Percentiles rank a stretch among this genome's conserved stretches.
These are phyloP conservation scores for Xiphophorus couchianus DNA, from an alignment of 2,113 vertebrate genomes.

Conservation along the genomic window DNA sequence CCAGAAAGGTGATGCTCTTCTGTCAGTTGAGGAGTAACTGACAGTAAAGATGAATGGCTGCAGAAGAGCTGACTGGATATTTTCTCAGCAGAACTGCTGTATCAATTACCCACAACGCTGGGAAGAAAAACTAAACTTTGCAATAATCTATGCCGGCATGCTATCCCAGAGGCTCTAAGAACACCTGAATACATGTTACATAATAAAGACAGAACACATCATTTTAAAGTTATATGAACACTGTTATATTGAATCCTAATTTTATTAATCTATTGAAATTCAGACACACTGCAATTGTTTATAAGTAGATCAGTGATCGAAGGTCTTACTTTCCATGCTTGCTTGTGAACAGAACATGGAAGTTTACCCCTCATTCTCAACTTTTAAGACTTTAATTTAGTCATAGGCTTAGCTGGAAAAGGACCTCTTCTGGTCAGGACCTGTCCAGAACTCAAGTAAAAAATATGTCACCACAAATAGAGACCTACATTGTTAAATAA, in stretches of 20 bases:
- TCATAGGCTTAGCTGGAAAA: too few species aligned
- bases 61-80: constrained; percentile 47
- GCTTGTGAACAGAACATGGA: not conserved
- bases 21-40: constrained; percentile 2
- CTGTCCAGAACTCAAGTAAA: too few species aligned
- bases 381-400: too few species aligned
- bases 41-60: constrained; percentile 8
- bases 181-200: too few species aligned
- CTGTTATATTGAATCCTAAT: not conserved
- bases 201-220: not conserved
- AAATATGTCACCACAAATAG: too few species aligned
- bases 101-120: constrained; percentile 1
- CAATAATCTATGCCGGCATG: not conserved
- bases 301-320: too few species aligned
- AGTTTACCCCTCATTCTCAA: not conserved
- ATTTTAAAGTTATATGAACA: not conserved
- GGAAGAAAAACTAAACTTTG: constrained; percentile 6
- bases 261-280: not conserved
- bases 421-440: too few species aligned
- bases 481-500: too few species aligned
- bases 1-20: constrained; percentile 11
- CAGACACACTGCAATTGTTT: not conserved
- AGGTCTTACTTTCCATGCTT: not conserved
- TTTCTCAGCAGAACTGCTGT: constrained; percentile 24
- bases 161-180: too few species aligned